phyloP scores from a whole-genome alignment of 2,888 invertebrate species.

The Sarcophaga rosellei region DNA sequence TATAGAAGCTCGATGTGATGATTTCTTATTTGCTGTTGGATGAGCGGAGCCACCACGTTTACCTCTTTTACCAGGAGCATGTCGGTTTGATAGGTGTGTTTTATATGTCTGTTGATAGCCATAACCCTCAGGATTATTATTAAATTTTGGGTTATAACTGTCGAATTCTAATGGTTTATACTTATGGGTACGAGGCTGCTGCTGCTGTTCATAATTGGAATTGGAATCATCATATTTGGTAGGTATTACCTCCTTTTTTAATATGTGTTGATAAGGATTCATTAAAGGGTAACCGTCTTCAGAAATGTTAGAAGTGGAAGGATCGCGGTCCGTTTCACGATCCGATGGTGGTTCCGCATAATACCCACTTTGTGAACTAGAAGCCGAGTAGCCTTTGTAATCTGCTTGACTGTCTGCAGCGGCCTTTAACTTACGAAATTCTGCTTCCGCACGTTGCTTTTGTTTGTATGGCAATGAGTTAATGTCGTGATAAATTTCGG shows the following conservation, averaged over 20 bases:
- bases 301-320: constrained; percentile 55
- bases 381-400: constrained; percentile 75
- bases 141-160: constrained; percentile 80
- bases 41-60: constrained; percentile 75
- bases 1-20: constrained; percentile 56
- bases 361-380: constrained; percentile 72
- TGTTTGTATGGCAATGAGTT: constrained; percentile 79
- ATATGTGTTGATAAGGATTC: constrained; percentile 78
- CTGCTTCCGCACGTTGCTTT: constrained; percentile 70
- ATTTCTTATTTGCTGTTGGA: constrained; percentile 68
- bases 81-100: constrained; percentile 69
- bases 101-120: constrained; percentile 80
- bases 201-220: constrained; percentile 68
- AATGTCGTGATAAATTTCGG: constrained; percentile 80
- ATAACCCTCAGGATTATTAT: constrained; percentile 80
- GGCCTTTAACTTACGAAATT: constrained; percentile 71
- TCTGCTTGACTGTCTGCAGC: constrained; percentile 72
- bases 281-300: constrained; percentile 77
- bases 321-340: constrained; percentile 62
- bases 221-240: constrained; percentile 74
- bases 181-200: constrained; percentile 69
- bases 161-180: constrained; percentile 74
- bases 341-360: constrained; percentile 76
- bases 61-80: constrained; percentile 75
- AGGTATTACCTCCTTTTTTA: constrained; percentile 76